Evolutionary conservation across 2,888 invertebrate genomes (phyloP).

Genomic region (Pyralis farinalis): DNA sequence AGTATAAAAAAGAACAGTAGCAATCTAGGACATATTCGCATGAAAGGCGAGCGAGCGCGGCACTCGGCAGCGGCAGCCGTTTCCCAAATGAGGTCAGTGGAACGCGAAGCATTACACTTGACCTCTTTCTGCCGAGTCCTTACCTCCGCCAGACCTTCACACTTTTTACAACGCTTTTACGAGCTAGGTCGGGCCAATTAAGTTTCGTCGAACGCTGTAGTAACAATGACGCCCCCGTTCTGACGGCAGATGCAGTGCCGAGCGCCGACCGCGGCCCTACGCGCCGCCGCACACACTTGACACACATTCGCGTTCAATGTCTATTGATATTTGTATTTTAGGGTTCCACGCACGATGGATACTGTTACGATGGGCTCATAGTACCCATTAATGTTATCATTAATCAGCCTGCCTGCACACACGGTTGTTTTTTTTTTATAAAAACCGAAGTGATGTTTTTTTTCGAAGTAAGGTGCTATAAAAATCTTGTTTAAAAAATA

Average conservation of each 20-base stretch:
- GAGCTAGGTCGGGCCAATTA: conserved; percentile 78
- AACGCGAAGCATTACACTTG: conserved; percentile 78
- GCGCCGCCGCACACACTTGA: conserved; percentile 55
- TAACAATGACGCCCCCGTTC: conserved; percentile 32
- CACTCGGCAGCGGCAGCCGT: conserved; percentile 48
- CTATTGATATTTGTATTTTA: conserved; percentile 44
- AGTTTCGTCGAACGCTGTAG: conserved; percentile 57
- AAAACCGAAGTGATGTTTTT: too few species aligned
- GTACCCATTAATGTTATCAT: too few species aligned
- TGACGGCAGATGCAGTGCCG: conserved; percentile 43
- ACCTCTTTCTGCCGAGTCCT: conserved; percentile 78
- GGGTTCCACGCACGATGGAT: too few species aligned
- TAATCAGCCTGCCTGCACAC: too few species aligned
- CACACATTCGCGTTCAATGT: conserved; percentile 69
- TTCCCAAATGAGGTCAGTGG: conserved; percentile 76
- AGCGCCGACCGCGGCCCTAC: conserved; percentile 38
- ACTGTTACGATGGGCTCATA: conserved; percentile 45
- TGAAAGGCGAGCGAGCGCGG: conserved; percentile 60
- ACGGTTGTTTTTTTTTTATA: too few species aligned
- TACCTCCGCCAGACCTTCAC: conserved; percentile 79
- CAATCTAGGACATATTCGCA: conserved; percentile 62
- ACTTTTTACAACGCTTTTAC: conserved; percentile 78
- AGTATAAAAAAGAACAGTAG: too few species aligned
- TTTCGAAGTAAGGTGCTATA: too few species aligned
- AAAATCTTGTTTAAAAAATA: too few species aligned